A percentile compares a stretch with the other conserved stretches of the same genome.
phyloP scores from a whole-genome alignment of 2,888 invertebrate species.

The Hirtodrosophila trivittata region DNA sequence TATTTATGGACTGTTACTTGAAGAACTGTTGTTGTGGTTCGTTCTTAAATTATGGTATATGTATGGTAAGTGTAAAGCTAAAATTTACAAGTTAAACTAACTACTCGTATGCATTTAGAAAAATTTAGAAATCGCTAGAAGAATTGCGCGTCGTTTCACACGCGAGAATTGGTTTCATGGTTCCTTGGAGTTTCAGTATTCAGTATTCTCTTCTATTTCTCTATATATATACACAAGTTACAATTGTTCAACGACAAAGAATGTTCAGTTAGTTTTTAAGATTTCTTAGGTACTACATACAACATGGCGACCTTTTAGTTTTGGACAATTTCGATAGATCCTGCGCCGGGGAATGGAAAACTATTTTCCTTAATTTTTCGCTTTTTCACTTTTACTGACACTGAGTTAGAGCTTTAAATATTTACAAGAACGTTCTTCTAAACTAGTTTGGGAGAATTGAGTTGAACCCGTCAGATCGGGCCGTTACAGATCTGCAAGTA shows the following conservation, averaged over 20 bases:
- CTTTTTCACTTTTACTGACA: constrained; percentile 55
- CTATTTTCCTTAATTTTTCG: constrained; percentile 31
- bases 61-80: constrained; percentile 76
- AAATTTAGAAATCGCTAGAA: constrained; percentile 57
- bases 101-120: constrained; percentile 56
- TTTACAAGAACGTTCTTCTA: constrained; percentile 67
- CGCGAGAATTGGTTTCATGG: constrained; percentile 44
- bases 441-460: constrained; percentile 47
- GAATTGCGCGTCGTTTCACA: constrained; percentile 45
- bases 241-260: constrained; percentile 63
- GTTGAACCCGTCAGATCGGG: constrained; percentile 38
- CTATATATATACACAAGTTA: constrained; percentile 64
- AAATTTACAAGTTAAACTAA: constrained; percentile 80
- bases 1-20: constrained; percentile 73
- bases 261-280: constrained; percentile 38
- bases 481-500: constrained; percentile 67
- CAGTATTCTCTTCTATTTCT: constrained; percentile 56
- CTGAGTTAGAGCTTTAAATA: constrained; percentile 67
- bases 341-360: constrained; percentile 58
- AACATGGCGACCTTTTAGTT: constrained; percentile 64
- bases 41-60: constrained; percentile 50
- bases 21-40: constrained; percentile 58
- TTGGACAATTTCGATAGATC: constrained; percentile 31
- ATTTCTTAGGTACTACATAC: constrained; percentile 69
- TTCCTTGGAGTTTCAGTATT: constrained; percentile 37